A percentile compares a stretch with the other conserved stretches of the same genome.
phyloP scores from a whole-genome alignment of 1,140 invertebrate genomes.

The Neotoxoptera formosana region DNA sequence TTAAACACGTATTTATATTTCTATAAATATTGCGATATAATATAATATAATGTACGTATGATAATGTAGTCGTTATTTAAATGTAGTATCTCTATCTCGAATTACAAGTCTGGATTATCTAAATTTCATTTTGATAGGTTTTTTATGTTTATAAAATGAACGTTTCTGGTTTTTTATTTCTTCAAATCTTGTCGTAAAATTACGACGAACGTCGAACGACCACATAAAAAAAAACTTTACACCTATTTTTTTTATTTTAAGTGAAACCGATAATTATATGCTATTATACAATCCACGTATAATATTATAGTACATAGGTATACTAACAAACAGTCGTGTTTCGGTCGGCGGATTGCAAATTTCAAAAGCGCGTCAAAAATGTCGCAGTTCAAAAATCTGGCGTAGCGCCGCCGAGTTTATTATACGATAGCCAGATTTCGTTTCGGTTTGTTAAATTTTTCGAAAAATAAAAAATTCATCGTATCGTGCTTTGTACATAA shows the following conservation, averaged over 20 bases:
- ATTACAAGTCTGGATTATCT: constrained; percentile 1
- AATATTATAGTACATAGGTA: neutral
- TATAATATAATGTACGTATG: neutral
- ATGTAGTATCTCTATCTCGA: neutral
- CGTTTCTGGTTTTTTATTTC: neutral
- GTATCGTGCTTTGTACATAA: neutral
- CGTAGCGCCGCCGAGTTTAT: neutral
- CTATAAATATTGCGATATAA: neutral
- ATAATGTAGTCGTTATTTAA: neutral
- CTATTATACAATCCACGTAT: neutral
- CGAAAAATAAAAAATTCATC: neutral
- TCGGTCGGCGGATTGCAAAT: neutral
- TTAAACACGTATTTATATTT: neutral
- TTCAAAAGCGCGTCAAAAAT: neutral
- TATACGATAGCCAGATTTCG: neutral
- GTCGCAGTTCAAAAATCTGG: neutral
- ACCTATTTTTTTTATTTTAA: neutral
- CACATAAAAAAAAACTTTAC: neutral
- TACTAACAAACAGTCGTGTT: neutral
- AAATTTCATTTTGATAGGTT: constrained; percentile 20
- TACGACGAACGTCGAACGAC: neutral
- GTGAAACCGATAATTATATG: constrained; percentile 11
- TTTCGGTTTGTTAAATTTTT: neutral
- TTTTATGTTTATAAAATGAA: constrained; percentile 20
- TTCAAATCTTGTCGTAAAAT: neutral